Evolutionary conservation across 2,888 invertebrate genomes (phyloP), one percentile per base, ranked within the genome.

Genomic region (Caenorhabditis sulstoni): DNA sequence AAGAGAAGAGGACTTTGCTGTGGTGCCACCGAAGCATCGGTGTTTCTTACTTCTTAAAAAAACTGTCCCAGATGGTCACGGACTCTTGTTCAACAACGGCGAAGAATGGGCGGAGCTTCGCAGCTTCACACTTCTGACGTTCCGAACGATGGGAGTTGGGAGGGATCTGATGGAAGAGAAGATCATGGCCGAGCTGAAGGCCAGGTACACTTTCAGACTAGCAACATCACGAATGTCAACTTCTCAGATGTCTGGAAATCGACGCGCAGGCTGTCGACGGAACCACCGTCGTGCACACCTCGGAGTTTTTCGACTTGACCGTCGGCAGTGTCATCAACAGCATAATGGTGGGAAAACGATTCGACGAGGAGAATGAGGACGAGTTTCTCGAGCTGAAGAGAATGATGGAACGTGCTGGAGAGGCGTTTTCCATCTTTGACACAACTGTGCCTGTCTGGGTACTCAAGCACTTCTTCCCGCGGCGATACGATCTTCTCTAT

Each of bases 101-200:
- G 59, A 58, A 4, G 18, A 44, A 1, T 80, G 82, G 80, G 61
- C 68, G 9, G 70, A 68, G 29, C 68, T 77, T 45, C 55, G 82
- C 52, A 47, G 78, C 14, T 82, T 82, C 68, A 47, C 77, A 3
- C 67, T 82, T 14, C 35, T 52, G 8, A 47, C 75, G 3, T 66
- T 82, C 14, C 47, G 82, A 50, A 80, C 65, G 41, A 77, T 82
- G 53, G 82, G 82, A 14, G 65, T 82, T 16, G 82, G 82, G 22
- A 74, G 58, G 12, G 74, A 77, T 49, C 12, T 74, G 4, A 80
- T 82, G 77, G 82, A 80, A 44, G 67, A 78, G 39, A 49, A 58
- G 35, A 70, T 82, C 3, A 20, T 82, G 64, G 59, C 65, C 0
- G 82, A 82, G 16, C 44, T 80, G 16, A 18, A 79, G 53, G 37